Evolutionary conservation across 1,140 invertebrate genomes (phyloP).

Genomic region (Trichoplusia ni): DNA sequence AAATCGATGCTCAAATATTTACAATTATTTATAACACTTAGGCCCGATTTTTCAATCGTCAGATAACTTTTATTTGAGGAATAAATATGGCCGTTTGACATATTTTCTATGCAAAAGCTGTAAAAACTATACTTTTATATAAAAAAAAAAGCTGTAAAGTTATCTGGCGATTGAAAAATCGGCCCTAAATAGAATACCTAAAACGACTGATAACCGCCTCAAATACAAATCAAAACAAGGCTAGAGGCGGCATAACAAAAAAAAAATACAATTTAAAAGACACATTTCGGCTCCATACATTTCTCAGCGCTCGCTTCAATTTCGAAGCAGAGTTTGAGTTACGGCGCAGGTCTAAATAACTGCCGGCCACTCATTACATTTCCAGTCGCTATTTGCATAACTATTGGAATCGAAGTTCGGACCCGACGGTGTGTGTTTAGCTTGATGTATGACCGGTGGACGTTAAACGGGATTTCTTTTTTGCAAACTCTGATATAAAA

Average conservation of each 20-base stretch:
- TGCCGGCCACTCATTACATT: conserved; percentile 77
- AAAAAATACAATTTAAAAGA: not conserved
- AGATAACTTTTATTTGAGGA: too few species aligned
- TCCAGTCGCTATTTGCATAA: conserved; percentile 77
- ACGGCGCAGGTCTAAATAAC: conserved; percentile 77
- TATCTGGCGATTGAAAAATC: too few species aligned
- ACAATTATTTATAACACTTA: too few species aligned
- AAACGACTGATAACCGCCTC: too few species aligned
- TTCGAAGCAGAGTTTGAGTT: conserved; percentile 72
- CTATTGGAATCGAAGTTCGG: conserved; percentile 74
- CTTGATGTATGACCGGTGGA: conserved; percentile 62
- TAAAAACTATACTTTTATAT: too few species aligned
- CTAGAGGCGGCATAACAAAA: not conserved
- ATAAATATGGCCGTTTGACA: too few species aligned
- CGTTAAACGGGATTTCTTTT: conserved; percentile 67
- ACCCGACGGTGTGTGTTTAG: conserved; percentile 69
- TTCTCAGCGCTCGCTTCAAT: conserved; percentile 50
- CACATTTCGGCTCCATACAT: conserved; percentile 45
- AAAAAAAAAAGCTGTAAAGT: too few species aligned
- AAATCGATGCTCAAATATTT: too few species aligned
- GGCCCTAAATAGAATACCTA: too few species aligned
- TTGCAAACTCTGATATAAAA: conserved; percentile 34
- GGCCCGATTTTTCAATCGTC: too few species aligned
- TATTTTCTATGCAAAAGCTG: too few species aligned
- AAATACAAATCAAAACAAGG: too few species aligned